phyloP scores from a whole-genome alignment of 2,888 invertebrate genomes.

The Lagria hirta region DNA sequence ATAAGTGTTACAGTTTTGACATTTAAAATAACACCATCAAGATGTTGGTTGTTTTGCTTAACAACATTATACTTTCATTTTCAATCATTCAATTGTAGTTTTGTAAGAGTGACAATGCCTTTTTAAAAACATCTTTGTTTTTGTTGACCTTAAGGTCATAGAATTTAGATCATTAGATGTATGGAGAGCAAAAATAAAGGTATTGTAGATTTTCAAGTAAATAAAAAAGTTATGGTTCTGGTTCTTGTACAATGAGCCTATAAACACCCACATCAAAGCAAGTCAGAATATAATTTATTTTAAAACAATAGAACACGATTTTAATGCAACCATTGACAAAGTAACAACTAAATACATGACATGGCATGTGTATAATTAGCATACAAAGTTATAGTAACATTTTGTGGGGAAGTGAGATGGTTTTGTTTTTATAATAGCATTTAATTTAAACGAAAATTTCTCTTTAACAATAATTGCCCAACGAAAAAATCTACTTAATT shows the following conservation, averaged over 20 bases:
- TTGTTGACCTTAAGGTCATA: constrained; percentile 10
- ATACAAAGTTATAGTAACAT: constrained; percentile 49
- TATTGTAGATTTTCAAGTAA: too few species aligned
- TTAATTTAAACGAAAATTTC: too few species aligned
- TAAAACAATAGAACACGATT: constrained; percentile 54
- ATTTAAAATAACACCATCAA: constrained; percentile 36
- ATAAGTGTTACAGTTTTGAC: constrained; percentile 36
- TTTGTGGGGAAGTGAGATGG: too few species aligned
- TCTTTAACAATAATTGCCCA: too few species aligned
- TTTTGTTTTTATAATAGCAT: too few species aligned
- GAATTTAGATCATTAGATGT: too few species aligned
- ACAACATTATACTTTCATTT: constrained; percentile 31
- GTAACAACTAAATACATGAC: constrained; percentile 54
- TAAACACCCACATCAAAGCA: constrained; percentile 50
- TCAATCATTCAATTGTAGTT: constrained; percentile 23
- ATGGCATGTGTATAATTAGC: constrained; percentile 54
- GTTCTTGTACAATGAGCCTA: constrained; percentile 48
- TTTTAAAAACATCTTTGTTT: constrained; percentile 17
- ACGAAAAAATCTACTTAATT: too few species aligned
- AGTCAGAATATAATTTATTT: constrained; percentile 53
- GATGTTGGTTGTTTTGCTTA: constrained; percentile 26
- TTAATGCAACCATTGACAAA: constrained; percentile 53
- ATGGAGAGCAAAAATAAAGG: too few species aligned
- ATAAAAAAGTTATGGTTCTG: too few species aligned
- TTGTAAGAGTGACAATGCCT: constrained; percentile 25